Conservation (phyloP, 2,113 vertebrate species). For the Panthera tigris region DNA sequence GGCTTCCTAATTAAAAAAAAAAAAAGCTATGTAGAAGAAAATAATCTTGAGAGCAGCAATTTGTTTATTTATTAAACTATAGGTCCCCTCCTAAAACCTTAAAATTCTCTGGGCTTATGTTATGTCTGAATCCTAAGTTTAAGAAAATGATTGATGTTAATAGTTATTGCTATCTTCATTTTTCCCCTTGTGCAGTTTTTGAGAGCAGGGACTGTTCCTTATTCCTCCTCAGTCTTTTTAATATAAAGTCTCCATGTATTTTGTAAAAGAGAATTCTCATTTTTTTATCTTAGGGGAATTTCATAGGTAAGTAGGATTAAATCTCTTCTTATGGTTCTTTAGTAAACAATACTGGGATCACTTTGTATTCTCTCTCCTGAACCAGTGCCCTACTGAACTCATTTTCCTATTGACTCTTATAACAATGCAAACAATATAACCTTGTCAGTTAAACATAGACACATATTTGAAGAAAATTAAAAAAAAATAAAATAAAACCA, state of each 20-base stretch:
- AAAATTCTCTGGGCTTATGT: neutral
- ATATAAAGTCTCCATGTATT: neutral
- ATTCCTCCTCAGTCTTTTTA: neutral
- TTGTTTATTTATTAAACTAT: constrained; percentile 28
- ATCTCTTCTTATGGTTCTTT: neutral
- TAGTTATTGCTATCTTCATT: neutral
- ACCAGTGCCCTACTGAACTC: neutral
- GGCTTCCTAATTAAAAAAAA: neutral
- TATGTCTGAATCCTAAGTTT: neutral
- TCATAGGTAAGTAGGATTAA: neutral
- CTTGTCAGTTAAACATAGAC: neutral
- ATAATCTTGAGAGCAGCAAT: neutral
- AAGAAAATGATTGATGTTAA: neutral
- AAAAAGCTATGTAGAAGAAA: neutral
- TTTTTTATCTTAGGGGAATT: neutral
- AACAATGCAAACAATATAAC: neutral
- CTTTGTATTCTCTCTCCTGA: neutral
- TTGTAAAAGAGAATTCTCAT: neutral
- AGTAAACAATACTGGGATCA: neutral
- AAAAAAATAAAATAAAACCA: neutral
- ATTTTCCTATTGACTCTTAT: neutral
- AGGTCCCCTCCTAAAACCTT: neutral
- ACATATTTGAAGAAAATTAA: neutral
- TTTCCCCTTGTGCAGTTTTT: neutral
- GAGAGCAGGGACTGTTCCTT: neutral